Percentiles rank a stretch among this genome's conserved stretches.
phyloP scores from a whole-genome alignment of 2,888 invertebrate species.

The Cordilura impudica region DNA sequence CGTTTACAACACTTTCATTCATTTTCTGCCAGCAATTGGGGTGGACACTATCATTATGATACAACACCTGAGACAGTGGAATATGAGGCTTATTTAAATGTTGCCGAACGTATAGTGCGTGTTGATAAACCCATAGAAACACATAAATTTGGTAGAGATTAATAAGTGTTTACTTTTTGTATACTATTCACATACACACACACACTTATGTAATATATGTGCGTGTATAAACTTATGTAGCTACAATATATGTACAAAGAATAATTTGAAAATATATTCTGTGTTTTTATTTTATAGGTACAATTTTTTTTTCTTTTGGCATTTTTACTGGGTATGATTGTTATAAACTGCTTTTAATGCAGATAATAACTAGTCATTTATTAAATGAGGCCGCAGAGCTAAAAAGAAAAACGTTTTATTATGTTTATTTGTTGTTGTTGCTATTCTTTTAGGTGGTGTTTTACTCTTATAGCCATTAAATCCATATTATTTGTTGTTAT shows the following conservation, averaged over 20 bases:
- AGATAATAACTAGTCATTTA: slow-evolving; percentile 63
- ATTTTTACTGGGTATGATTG: slow-evolving; percentile 47
- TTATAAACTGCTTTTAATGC: slow-evolving; percentile 63
- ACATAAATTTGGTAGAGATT: slow-evolving; percentile 88
- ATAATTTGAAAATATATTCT: slow-evolving; percentile 16
- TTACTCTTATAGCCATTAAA: slow-evolving; percentile 47
- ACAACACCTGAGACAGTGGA: slow-evolving; percentile 91
- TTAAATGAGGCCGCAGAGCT: slow-evolving; percentile 63
- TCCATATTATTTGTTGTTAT: slow-evolving; percentile 59
- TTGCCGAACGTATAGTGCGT: slow-evolving; percentile 85
- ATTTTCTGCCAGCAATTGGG: slow-evolving; percentile 88
- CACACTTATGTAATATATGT: too few relatives aligned
- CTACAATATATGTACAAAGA: background rate
- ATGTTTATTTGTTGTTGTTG: slow-evolving; percentile 21
- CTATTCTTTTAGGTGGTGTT: slow-evolving; percentile 22
- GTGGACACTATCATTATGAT: slow-evolving; percentile 98
- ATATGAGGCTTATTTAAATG: slow-evolving; percentile 91
- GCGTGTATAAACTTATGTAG: background rate
- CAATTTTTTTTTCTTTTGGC: slow-evolving; percentile 4
- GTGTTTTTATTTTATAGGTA: slow-evolving; percentile 16
- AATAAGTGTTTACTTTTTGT: slow-evolving; percentile 67
- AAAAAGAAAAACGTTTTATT: slow-evolving; percentile 47
- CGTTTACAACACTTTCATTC: slow-evolving; percentile 98
- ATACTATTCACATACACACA: too few relatives aligned
- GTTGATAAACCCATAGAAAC: slow-evolving; percentile 85